Conservation (phyloP, 2,113 vertebrate genomes). For the Sebastes schlegelii region DNA sequence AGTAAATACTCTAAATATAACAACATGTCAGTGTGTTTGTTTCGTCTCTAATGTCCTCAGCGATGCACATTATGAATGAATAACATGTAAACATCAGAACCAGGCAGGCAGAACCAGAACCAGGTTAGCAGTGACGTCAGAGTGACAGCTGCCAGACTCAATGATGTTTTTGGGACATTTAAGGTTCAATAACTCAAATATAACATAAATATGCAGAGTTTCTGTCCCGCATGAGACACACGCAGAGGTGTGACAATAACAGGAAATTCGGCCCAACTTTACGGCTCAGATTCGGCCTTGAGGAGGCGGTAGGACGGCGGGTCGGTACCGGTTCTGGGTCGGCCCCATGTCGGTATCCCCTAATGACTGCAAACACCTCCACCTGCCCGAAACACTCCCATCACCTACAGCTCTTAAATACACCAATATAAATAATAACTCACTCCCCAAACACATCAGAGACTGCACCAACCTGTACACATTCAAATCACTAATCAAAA, state of each 20-base stretch:
- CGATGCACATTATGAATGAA: too few species aligned
- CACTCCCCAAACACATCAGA: too few species aligned
- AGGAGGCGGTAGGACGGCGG: background rate
- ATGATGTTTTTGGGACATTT: background rate
- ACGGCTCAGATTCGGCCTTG: background rate
- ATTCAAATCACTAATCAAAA: too few species aligned
- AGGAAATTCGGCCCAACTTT: background rate
- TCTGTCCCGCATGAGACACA: too few species aligned
- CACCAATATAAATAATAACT: too few species aligned
- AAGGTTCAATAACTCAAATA: background rate
- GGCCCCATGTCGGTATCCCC: background rate
- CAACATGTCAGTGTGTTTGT: background rate
- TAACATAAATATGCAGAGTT: too few species aligned
- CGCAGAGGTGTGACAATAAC: too few species aligned
- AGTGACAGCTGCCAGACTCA: too few species aligned
- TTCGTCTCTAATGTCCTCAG: background rate
- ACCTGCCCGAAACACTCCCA: background rate
- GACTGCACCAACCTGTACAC: too few species aligned
- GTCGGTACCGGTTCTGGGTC: background rate
- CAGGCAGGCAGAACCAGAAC: too few species aligned
- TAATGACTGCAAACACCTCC: background rate
- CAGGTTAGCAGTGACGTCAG: background rate
- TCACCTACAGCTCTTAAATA: background rate
- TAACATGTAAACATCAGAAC: background rate
- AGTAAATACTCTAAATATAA: background rate